Evolutionary conservation across 2,888 invertebrate genomes (phyloP).

Genomic region (Oasisia sp.): DNA sequence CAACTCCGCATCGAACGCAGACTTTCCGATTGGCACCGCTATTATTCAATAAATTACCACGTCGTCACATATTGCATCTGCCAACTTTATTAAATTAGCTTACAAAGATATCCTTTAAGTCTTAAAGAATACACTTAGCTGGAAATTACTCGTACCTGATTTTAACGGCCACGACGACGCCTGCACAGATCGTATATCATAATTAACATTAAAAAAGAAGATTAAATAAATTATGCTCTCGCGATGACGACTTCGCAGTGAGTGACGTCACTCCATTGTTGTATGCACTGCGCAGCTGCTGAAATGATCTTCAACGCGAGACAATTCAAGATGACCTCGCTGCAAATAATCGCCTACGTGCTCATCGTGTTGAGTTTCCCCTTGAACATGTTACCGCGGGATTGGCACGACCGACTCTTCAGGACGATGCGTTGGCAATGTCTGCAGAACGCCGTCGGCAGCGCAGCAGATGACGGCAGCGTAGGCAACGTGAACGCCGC

Average conservation of each 20-base stretch:
- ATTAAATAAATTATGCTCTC: too few species aligned
- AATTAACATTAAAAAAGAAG: too few species aligned
- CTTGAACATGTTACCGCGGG: constrained; percentile 2
- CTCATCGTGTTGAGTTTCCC: neutral
- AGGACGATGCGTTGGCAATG: neutral
- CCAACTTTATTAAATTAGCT: too few species aligned
- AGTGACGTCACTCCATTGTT: neutral
- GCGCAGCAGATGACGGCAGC: neutral
- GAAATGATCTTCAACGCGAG: neutral
- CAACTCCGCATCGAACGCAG: too few species aligned
- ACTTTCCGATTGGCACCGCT: too few species aligned
- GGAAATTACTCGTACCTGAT: too few species aligned
- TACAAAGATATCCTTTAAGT: too few species aligned
- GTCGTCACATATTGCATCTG: too few species aligned
- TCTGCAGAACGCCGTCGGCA: neutral
- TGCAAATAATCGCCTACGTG: neutral
- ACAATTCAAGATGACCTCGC: neutral
- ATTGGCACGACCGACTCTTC: neutral
- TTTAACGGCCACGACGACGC: too few species aligned
- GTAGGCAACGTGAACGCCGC: neutral
- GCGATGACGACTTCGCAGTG: neutral
- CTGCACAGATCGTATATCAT: too few species aligned
- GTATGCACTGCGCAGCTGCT: neutral
- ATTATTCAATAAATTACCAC: too few species aligned
- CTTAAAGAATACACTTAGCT: too few species aligned